phyloP scores from a whole-genome alignment of 2,113 vertebrate genomes.

The Sarotherodon lohbergeri region DNA sequence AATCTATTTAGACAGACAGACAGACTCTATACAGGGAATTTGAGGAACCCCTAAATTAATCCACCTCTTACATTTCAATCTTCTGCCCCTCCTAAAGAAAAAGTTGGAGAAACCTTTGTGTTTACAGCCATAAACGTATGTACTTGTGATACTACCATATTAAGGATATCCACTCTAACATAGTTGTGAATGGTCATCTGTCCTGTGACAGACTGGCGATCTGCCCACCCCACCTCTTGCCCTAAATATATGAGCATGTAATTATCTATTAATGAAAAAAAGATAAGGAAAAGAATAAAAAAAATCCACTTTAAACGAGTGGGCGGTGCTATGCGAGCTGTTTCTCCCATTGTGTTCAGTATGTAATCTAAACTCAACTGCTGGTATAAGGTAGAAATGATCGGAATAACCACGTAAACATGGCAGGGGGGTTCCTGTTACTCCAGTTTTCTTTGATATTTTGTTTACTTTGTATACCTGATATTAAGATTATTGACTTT shows the following conservation, averaged over 20 bases:
- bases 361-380: not conserved
- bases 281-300: not conserved
- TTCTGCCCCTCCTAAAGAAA: not conserved
- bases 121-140: not conserved
- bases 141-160: not conserved
- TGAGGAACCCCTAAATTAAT: not conserved
- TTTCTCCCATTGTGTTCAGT: not conserved
- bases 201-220: not conserved
- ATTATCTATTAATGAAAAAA: not conserved
- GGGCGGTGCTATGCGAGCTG: not conserved
- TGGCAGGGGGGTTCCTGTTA: not conserved
- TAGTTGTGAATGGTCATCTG: not conserved
- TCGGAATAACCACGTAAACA: not conserved
- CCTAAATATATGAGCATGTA: not conserved
- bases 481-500: not conserved
- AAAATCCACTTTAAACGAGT: not conserved
- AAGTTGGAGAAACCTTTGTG: accelerated
- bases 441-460: not conserved
- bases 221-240: not conserved
- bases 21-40: not conserved
- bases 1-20: not conserved
- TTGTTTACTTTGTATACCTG: not conserved
- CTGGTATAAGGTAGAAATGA: not conserved
- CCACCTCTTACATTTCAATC: not conserved
- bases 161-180: not conserved